Evolutionary conservation across 1,140 invertebrate species (phyloP).

Genomic region (honey bee (Apis mellifera)): DNA sequence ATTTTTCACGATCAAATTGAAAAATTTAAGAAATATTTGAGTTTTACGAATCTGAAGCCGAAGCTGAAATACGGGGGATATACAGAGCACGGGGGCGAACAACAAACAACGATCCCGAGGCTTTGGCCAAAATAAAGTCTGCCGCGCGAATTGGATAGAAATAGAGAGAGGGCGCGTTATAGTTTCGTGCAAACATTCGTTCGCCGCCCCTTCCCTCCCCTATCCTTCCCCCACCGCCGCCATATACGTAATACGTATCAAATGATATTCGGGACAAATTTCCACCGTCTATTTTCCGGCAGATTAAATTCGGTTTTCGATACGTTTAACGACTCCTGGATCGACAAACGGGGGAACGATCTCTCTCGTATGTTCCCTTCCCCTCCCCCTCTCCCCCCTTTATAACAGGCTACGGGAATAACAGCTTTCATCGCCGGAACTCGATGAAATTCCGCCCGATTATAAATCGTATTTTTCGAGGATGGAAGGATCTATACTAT

Average conservation of each 20-base stretch:
- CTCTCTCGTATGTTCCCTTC: background rate
- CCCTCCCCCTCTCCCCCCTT: background rate
- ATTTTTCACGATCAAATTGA: background rate
- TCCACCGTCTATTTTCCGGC: slow-evolving; percentile 40
- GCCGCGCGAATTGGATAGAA: slow-evolving; percentile 40
- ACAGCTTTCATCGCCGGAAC: background rate
- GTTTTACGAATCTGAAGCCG: background rate
- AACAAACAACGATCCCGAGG: slow-evolving; percentile 39
- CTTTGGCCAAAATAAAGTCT: slow-evolving; percentile 49
- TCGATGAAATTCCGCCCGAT: slow-evolving; percentile 27
- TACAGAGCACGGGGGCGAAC: background rate
- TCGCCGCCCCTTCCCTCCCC: slow-evolving; percentile 7
- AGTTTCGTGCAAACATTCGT: slow-evolving; percentile 46
- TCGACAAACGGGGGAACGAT: slow-evolving; percentile 23
- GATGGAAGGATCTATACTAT: too few relatives aligned
- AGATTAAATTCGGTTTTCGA: slow-evolving; percentile 48
- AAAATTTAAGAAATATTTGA: slow-evolving; percentile 36
- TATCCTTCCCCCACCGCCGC: background rate
- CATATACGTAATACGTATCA: slow-evolving; percentile 38
- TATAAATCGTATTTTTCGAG: slow-evolving; percentile 14
- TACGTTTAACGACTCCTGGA: slow-evolving; percentile 35
- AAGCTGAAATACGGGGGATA: too few relatives aligned
- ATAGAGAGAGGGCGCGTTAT: slow-evolving; percentile 20
- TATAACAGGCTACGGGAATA: background rate
- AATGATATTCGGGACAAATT: slow-evolving; percentile 44